Evolutionary conservation across 2,113 vertebrate species (phyloP), one percentile per base, ranked within the genome.

Genomic region (Nothobranchius furzeri): DNA sequence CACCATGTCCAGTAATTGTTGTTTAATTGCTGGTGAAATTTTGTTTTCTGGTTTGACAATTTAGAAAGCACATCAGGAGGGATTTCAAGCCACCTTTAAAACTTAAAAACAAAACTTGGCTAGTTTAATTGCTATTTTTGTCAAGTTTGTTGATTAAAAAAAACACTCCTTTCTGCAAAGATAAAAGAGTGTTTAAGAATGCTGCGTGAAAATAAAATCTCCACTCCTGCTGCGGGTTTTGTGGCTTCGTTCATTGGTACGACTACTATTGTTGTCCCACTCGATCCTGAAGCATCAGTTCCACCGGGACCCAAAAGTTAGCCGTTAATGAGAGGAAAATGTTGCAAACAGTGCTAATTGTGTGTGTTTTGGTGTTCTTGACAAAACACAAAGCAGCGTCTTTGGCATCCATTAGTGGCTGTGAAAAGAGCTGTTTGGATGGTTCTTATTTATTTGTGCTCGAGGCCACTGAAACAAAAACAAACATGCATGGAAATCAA

Each of bases 1-100:
- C 30, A 43, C 65, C 46, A 6, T 70, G 83, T 79, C 74, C 78
- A 67, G 75, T 88, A 86, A 89, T 86, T 86, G 88, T 79, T 88
- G 85, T 84, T 89, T 88, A 90, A 88, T 90, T 87, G 87, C 75
- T 70, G 69, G 76, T 88, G 79, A 89, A 90, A 89, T 84, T 83
- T 82, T 88, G 83, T 84, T 86, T 85, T 86, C 82, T 85, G 78
- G 73, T 64, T 83, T 78, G 79, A 87, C 69, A 75, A 60, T 82
- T 67, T 64, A 64, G 70, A 76, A 43, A 75, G 60, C 68, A 68
- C 30, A 13, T 59, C 35, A 12, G 50, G 50, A 60, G 76, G 57
- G 51, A 60, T 40, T 48, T 15, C 12, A 61, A 55, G 43, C 47
- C 62, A 73, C 51, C 49, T 75, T 48, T 17, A 40, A 13, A 9